Conservation (phyloP, 2,113 vertebrate genomes). For the Ptychochromis oligacanthus region DNA sequence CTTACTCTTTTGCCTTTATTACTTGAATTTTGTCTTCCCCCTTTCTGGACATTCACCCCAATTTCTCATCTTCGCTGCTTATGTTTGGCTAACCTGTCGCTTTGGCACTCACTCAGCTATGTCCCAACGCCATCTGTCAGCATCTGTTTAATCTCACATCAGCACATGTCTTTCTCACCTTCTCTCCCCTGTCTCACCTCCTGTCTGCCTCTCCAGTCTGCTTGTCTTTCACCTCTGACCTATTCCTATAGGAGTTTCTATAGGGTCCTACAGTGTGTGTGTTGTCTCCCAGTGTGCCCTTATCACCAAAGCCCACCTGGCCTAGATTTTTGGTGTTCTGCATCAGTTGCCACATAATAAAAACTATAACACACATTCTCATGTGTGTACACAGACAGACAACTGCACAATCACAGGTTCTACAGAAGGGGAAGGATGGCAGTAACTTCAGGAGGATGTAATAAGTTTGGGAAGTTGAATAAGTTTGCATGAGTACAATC, state of each 20-base stretch:
- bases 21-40: neutral
- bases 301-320: conserved; percentile 62
- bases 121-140: conserved; percentile 66
- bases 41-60: conserved; percentile 20
- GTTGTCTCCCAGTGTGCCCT: conserved; percentile 33
- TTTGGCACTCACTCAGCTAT: conserved; percentile 39
- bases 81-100: conserved; percentile 54
- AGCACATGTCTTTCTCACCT: conserved; percentile 56
- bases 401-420: conserved; percentile 2
- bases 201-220: conserved; percentile 44
- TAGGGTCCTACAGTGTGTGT: conserved; percentile 8
- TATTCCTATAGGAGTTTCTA: conserved; percentile 38
- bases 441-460: neutral
- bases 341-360: conserved; percentile 25
- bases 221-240: conserved; percentile 70
- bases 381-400: neutral
- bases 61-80: conserved; percentile 10
- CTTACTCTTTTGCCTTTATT: conserved; percentile 4
- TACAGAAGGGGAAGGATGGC: neutral
- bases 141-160: conserved; percentile 74
- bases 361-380: conserved; percentile 16
- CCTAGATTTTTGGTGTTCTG: conserved; percentile 45
- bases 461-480: conserved; percentile 11
- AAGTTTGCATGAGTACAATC: conserved; percentile 4
- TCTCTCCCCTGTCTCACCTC: conserved; percentile 34